Base-by-base conservation (phyloP, 1,140 invertebrate genomes). In the Zaprionus nigranus region DNA sequence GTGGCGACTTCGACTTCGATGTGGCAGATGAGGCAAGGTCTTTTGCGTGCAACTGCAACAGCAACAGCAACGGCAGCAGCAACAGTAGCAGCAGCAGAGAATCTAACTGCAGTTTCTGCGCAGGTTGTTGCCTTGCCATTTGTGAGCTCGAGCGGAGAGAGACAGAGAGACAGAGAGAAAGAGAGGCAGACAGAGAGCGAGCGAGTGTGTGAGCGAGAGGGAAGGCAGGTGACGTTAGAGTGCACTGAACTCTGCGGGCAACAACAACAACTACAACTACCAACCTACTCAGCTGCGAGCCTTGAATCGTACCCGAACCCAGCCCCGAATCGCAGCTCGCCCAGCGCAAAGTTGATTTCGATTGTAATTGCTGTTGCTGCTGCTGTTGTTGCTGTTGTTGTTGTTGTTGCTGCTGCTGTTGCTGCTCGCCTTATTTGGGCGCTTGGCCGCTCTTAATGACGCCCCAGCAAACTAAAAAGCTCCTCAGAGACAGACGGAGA, bases 71-170 rank as follows among this genome's bases (percentile, higher is more conserved):
- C 58, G 66, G 28, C 51, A 75, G 53, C 65, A 63, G 53, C 63
- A 34, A n/a, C n/a, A n/a, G n/a, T n/a, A 69, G 28, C 51, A 75
- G 53, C 65, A 63, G 53, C 63, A 34, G 30, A 34, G 58, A 88
- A 90, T 85, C 85, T 90, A 88, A 90, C 85, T 81, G 85, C 85
- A 88, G 85, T 81, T 90, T 90, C 81, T 85, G 85, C 85, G 81
- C 84, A 87, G 84, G 85, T 85, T 85, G 85, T 90, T 88, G 82
- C 68, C 82, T 65, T 63, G 57, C 36, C 75, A 90, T 82, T 80
- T 82, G 80, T 67, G 57, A 70, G 59, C 34, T 34, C 6, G 73
- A 36, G 43, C 4, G 30, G 3, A 30, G 64, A 58, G 43, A 56
- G 17, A 76, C 64, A 63, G 56, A 34, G 54, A 63, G 53, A 43